Evolutionary conservation across 2,113 vertebrate species (phyloP).

Genomic region (Chitala chitala): DNA sequence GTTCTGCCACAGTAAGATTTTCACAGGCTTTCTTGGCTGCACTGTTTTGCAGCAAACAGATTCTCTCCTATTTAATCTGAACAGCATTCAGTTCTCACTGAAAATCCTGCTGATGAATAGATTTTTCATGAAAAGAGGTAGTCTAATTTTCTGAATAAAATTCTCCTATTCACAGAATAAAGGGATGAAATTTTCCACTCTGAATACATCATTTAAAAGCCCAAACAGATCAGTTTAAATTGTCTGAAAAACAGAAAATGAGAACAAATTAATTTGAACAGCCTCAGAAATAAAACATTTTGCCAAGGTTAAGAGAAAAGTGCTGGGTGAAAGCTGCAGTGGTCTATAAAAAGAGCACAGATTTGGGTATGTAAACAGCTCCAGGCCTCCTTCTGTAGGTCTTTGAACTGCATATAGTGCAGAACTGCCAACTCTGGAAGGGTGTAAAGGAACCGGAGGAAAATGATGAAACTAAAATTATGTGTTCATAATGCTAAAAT

Average conservation of each 20-base stretch:
- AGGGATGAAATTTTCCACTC: neutral
- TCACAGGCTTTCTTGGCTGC: too few species aligned
- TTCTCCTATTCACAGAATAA: conserved; percentile 3
- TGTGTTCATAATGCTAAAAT: conserved; percentile 13
- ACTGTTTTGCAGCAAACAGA: too few species aligned
- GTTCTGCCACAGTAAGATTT: too few species aligned
- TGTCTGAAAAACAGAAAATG: conserved; percentile 21
- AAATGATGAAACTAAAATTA: conserved; percentile 25
- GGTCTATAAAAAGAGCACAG: conserved; percentile 11
- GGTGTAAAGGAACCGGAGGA: neutral
- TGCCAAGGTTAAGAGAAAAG: conserved; percentile 16
- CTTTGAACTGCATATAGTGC: neutral
- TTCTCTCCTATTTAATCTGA: neutral
- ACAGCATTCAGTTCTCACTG: neutral
- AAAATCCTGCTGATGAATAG: neutral
- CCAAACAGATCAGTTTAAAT: conserved; percentile 23
- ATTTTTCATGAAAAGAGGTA: neutral
- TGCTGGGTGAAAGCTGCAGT: conserved; percentile 6
- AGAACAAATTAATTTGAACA: conserved; percentile 24
- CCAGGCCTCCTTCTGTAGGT: conserved; percentile 12
- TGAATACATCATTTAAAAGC: conserved; percentile 14
- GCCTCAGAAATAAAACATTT: conserved; percentile 24
- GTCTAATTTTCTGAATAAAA: neutral
- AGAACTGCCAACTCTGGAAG: neutral
- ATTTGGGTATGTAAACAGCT: conserved; percentile 31